Conservation (phyloP, 2,797 vertebrate species). For the Tragelaphus eurycerus region DNA sequence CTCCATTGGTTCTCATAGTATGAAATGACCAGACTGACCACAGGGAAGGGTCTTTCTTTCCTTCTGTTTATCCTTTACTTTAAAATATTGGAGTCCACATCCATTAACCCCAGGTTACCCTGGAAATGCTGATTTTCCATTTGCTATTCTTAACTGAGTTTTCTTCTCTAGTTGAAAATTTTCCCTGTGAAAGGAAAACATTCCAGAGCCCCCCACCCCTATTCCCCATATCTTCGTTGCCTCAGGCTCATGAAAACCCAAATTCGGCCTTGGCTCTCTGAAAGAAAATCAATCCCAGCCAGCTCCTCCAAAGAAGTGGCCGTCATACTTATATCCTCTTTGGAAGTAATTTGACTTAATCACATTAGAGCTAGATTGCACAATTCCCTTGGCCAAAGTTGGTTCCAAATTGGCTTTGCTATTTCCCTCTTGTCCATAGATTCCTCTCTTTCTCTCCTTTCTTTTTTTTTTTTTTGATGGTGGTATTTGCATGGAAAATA, state of each 20-base stretch:
- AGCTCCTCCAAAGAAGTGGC: constrained; percentile 55
- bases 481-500: constrained; percentile 41
- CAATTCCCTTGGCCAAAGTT: constrained; percentile 58
- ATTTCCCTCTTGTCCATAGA: constrained; percentile 42
- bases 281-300: constrained; percentile 62
- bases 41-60: neutral
- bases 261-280: constrained; percentile 59
- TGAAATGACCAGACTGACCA: neutral
- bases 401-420: constrained; percentile 60
- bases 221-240: constrained; percentile 52
- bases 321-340: constrained; percentile 64
- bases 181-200: constrained; percentile 61
- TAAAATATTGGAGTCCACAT: neutral
- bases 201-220: neutral
- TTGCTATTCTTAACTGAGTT: neutral
- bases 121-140: neutral
- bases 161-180: constrained; percentile 39
- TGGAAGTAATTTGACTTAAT: constrained; percentile 73
- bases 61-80: neutral
- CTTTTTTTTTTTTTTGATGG: neutral
- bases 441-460: neutral
- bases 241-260: constrained; percentile 56
- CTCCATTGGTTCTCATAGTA: neutral
- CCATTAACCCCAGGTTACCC: neutral
- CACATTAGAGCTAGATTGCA: constrained; percentile 46